Percentiles rank a stretch among this genome's conserved stretches.
Conservation (phyloP, 2,797 vertebrate species). For the Numenius phaeopus region DNA sequence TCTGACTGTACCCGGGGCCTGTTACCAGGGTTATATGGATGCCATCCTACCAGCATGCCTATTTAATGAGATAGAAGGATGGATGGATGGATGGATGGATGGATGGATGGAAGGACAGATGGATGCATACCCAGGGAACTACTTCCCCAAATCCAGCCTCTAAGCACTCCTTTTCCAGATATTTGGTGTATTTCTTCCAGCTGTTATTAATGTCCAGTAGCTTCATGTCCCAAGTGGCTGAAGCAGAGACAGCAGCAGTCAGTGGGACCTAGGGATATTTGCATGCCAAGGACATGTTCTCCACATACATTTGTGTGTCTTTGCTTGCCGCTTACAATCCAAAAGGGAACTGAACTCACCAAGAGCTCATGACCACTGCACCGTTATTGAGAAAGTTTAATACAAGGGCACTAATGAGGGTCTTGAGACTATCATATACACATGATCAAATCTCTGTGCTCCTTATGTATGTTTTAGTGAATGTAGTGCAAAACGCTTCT, state of each 20-base stretch:
- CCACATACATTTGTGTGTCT: neutral
- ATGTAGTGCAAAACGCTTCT: neutral
- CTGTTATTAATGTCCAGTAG: neutral
- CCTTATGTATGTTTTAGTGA: neutral
- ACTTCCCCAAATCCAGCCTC: neutral
- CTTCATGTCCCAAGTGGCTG: neutral
- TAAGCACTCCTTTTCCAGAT: neutral
- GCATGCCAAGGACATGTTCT: neutral
- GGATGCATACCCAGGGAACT: neutral
- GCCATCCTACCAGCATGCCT: neutral
- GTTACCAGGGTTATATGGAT: neutral
- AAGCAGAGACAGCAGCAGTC: neutral
- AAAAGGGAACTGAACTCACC: neutral
- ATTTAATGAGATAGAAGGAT: neutral
- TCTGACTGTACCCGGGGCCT: neutral
- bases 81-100: neutral
- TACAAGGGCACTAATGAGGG: neutral
- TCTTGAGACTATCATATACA: neutral
- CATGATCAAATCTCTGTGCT: neutral
- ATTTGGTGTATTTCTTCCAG: neutral
- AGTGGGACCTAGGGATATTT: neutral
- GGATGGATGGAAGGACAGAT: neutral
- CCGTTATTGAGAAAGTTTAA: neutral
- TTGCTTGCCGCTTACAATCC: neutral
- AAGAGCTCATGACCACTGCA: neutral